These are phyloP conservation scores for Cyprichromis sp. DNA, from an alignment of 2,113 vertebrate genomes.

Conservation along the genomic window DNA sequence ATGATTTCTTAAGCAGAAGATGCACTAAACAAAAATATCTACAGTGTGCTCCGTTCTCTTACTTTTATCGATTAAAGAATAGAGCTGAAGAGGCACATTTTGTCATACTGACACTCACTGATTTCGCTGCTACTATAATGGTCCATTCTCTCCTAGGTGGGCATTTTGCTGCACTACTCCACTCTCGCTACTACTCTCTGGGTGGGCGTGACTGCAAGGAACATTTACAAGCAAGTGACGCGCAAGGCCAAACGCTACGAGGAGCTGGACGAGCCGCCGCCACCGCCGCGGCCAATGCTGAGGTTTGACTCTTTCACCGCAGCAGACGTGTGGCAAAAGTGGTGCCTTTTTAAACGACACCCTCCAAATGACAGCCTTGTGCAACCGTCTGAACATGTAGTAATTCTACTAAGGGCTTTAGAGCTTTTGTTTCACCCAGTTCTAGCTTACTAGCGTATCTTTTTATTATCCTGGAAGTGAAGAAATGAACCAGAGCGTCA, in stretches of 20 bases:
- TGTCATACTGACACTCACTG: not conserved
- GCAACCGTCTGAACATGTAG: not conserved
- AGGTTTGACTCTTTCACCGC: slow-evolving; percentile 69
- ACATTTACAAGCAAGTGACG: slow-evolving; percentile 97
- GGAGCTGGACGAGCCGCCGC: slow-evolving; percentile 89
- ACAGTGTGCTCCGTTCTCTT: not conserved
- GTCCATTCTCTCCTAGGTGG: slow-evolving; percentile 71
- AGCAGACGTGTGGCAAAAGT: not conserved
- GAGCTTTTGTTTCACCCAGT: not conserved
- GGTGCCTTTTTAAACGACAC: not conserved
- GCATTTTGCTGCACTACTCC: slow-evolving; percentile 95
- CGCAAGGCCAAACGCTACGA: slow-evolving; percentile 89
- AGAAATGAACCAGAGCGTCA: not conserved
- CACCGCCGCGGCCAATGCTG: slow-evolving; percentile 92
- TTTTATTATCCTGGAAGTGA: not conserved
- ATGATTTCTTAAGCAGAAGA: not conserved
- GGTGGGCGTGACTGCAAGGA: slow-evolving; percentile 93
- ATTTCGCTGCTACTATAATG: not conserved
- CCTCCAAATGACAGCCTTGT: not conserved
- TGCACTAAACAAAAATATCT: not conserved
- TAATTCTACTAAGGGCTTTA: not conserved
- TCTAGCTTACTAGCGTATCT: not conserved
- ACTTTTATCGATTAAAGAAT: not conserved
- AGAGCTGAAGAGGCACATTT: not conserved
- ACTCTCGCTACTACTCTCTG: slow-evolving; percentile 90